Evolutionary conservation across 2,888 invertebrate genomes (phyloP).

Genomic region (Mythimna impura): DNA sequence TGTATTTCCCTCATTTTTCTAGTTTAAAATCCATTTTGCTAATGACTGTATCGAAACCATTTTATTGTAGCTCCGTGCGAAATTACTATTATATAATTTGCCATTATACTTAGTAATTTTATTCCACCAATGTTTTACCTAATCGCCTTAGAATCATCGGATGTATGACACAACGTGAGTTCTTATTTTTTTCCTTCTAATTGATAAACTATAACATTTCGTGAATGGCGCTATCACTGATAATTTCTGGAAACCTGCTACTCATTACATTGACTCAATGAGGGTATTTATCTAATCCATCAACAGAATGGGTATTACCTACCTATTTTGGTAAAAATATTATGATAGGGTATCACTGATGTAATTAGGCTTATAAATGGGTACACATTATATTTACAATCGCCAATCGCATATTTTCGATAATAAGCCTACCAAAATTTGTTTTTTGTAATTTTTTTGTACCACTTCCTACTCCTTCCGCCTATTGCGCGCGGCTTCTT

Average conservation of each 20-base stretch:
- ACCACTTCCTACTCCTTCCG: too few relatives aligned
- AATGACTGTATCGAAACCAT: too few relatives aligned
- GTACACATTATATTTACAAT: background rate
- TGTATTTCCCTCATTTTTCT: too few relatives aligned
- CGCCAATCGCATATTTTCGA: background rate
- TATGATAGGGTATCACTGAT: background rate
- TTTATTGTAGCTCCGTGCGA: background rate
- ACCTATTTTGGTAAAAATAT: background rate
- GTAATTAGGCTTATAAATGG: slow-evolving; percentile 6
- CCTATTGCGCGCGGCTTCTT: too few relatives aligned
- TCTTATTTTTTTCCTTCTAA: slow-evolving; percentile 21
- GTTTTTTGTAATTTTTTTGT: background rate
- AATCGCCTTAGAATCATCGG: slow-evolving; percentile 10
- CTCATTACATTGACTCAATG: slow-evolving; percentile 30
- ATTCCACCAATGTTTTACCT: background rate
- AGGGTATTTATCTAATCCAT: slow-evolving; percentile 21
- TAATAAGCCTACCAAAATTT: background rate
- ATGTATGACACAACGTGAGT: slow-evolving; percentile 11
- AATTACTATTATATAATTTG: slow-evolving; percentile 4
- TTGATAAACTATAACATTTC: slow-evolving; percentile 23
- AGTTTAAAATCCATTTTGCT: background rate
- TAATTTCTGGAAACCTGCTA: slow-evolving; percentile 34
- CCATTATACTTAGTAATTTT: too few relatives aligned
- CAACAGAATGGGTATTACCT: background rate
- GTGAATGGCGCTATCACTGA: slow-evolving; percentile 30